A percentile compares a stretch with the other conserved stretches of the same genome.
Conservation (phyloP, 1,140 invertebrate genomes). For the Agrilus planipennis region DNA sequence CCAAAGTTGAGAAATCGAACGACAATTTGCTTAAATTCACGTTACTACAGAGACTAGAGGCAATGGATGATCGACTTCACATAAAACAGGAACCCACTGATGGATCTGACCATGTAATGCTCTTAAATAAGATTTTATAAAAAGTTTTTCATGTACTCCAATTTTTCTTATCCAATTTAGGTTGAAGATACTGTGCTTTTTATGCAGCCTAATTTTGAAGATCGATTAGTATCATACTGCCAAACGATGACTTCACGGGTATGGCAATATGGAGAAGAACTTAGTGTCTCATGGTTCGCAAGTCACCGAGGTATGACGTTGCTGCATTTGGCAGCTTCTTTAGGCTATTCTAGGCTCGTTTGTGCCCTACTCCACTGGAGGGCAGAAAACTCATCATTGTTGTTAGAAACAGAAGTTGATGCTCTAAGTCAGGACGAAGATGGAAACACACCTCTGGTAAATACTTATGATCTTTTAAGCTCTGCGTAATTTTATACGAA, state of each 20-base stretch:
- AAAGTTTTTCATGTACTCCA: too few species aligned
- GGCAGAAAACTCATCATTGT: constrained; percentile 72
- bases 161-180: constrained; percentile 33
- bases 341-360: constrained; percentile 73
- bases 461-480: constrained; percentile 3
- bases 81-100: constrained; percentile 53
- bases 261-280: constrained; percentile 41
- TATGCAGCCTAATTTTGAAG: constrained; percentile 63
- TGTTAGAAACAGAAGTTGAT: constrained; percentile 84
- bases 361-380: constrained; percentile 78
- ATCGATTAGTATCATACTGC: constrained; percentile 69
- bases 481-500: background rate
- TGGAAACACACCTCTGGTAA: constrained; percentile 78
- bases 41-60: constrained; percentile 69
- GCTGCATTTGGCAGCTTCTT: constrained; percentile 76
- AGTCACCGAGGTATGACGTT: constrained; percentile 64
- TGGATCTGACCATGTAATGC: constrained; percentile 34
- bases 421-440: constrained; percentile 77
- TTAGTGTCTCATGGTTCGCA: constrained; percentile 31
- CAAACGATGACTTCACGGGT: constrained; percentile 50
- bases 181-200: constrained; percentile 51
- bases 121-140: too few species aligned
- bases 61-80: constrained; percentile 68
- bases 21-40: constrained; percentile 66
- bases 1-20: constrained; percentile 44